These are phyloP conservation scores for Grapholita molesta DNA, from an alignment of 1,140 invertebrate species.

Conservation along the genomic window DNA sequence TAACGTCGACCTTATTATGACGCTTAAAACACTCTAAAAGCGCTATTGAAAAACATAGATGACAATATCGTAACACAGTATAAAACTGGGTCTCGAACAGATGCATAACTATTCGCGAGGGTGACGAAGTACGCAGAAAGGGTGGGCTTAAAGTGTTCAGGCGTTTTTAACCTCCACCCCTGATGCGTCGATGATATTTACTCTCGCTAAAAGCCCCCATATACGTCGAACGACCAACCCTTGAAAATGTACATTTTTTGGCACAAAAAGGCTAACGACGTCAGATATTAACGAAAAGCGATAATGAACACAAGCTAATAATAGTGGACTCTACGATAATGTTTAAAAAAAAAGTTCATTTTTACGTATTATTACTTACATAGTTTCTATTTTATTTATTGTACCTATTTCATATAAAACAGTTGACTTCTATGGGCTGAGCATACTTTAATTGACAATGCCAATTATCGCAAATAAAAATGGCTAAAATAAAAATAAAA, in stretches of 20 bases:
- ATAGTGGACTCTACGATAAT: neutral
- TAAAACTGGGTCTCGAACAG: neutral
- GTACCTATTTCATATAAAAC: too few species aligned
- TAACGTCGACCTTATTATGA: too few species aligned
- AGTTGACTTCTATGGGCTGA: too few species aligned
- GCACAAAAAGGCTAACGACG: neutral
- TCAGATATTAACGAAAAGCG: neutral
- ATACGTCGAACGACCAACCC: constrained; percentile 21
- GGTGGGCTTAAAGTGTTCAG: constrained; percentile 25
- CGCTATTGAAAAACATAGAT: neutral
- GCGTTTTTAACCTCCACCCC: constrained; percentile 29
- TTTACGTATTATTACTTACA: too few species aligned
- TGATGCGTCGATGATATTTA: constrained; percentile 26
- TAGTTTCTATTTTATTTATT: too few species aligned
- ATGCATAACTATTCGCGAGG: neutral
- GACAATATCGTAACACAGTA: neutral
- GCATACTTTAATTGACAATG: too few species aligned
- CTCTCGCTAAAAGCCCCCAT: constrained; percentile 27
- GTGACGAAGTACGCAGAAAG: neutral
- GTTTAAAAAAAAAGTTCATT: too few species aligned
- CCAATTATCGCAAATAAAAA: too few species aligned
- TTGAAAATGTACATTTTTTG: neutral
- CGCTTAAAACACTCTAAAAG: neutral
- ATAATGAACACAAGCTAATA: neutral
- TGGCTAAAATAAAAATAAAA: too few species aligned